Base-by-base conservation (phyloP, 1,140 invertebrate genomes). In the Hydropsyche tenuis region DNA sequence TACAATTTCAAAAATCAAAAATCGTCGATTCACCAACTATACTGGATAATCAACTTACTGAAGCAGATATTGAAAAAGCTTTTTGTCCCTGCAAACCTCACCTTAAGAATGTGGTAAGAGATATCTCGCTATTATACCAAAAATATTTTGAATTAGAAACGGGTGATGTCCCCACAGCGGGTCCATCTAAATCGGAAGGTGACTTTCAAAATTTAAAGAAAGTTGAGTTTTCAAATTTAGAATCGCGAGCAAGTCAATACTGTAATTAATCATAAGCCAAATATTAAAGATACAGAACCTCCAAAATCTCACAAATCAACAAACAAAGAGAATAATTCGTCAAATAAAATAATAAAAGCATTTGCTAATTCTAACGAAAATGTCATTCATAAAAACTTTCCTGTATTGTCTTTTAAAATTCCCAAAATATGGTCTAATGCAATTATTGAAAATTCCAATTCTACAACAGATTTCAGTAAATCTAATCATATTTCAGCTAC, bases 281-380 rank as follows among this genome's bases (percentile, higher is more conserved):
- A 1, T 42, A 12, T 43, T 16, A 23, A 43, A 20, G 63, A n/a
- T n/a, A n/a, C 16, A 43, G 12, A 65, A 65, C n/a, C 30, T 43
- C 4, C 30, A 65, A 65, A 43, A 20, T n/a, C 23, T 43, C n/a
- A 23, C 14, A 4, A 3, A 60, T 74, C 80, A 75, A 73, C 79
- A 66, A 48, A 81, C 76, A 79, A 72, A 71, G 25, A 43, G 71
- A 25, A 73, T 66, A 60, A 37, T 42, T 14, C 64, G 0, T 42
- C 65, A 4, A 73, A 51, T 65, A 66, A 76, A 56, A 22, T 72
- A 11, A 0, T 37, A 56, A 5, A 18, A 27, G 65, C 65, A 64
- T 70, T 18, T 62, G 62, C 18, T 18, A 30, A 51, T 20, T 43
- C 27, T n/a, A 48, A n/a, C 7, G 43, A 37, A 53, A n/a, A 25